phyloP scores from a whole-genome alignment of 1,140 invertebrate species.

The Mercenaria mercenaria region DNA sequence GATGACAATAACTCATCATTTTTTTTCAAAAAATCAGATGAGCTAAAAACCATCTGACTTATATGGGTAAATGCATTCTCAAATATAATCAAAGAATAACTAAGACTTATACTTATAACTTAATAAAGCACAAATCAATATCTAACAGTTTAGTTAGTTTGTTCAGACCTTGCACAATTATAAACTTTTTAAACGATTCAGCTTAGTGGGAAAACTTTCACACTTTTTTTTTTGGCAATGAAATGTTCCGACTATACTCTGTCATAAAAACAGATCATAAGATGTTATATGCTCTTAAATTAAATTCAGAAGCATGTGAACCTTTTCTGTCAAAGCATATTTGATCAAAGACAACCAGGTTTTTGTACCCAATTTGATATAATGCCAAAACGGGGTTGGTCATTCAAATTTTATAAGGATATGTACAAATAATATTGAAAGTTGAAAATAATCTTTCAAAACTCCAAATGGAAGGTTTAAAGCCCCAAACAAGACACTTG shows the following conservation, averaged over 20 bases:
- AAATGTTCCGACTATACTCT: neutral
- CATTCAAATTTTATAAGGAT: slow-evolving; percentile 27
- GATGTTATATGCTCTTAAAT: neutral
- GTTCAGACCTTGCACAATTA: too few species aligned
- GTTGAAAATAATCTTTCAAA: slow-evolving; percentile 2
- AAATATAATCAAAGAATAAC: too few species aligned
- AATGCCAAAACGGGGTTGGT: slow-evolving; percentile 15
- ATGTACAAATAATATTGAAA: slow-evolving; percentile 23
- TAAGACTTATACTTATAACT: too few species aligned
- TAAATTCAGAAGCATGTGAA: neutral
- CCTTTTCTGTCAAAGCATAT: neutral
- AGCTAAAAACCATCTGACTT: too few species aligned
- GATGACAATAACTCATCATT: too few species aligned
- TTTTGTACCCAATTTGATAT: neutral
- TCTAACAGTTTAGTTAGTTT: too few species aligned
- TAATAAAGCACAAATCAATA: too few species aligned
- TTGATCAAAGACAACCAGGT: slow-evolving; percentile 10
- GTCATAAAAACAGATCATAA: neutral
- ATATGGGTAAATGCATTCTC: too few species aligned
- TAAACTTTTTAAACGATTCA: too few species aligned
- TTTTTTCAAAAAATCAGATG: too few species aligned
- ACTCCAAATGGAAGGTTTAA: neutral
- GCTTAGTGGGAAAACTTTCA: neutral
- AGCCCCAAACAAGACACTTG: slow-evolving; percentile 10
- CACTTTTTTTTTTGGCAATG: neutral